phyloP scores from a whole-genome alignment of 2,113 vertebrate genomes.

The Pseudolaguvia tuberculata region DNA sequence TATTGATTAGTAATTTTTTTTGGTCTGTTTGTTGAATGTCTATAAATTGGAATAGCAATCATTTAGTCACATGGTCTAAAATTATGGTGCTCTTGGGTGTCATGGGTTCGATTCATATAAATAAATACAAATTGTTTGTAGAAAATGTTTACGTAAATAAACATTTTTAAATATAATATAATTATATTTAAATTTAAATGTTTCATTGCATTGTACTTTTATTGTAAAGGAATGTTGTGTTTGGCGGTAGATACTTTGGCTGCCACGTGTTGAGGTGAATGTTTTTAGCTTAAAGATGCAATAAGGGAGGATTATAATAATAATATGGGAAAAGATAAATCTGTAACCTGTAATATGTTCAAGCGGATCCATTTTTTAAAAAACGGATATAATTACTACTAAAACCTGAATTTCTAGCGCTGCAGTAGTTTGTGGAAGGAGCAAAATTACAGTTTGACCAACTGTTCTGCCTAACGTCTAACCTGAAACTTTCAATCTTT shows the following conservation, averaged over 20 bases:
- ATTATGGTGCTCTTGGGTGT: too few species aligned
- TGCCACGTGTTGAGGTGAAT: neutral
- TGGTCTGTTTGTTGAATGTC: too few species aligned
- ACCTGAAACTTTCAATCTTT: neutral
- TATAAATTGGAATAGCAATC: too few species aligned
- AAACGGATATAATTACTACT: slow-evolving; percentile 1
- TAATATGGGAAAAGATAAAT: neutral
- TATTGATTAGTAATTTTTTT: too few species aligned
- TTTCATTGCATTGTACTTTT: neutral
- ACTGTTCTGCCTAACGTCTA: neutral
- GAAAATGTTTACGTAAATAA: too few species aligned
- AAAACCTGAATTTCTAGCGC: slow-evolving; percentile 18
- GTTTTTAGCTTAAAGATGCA: neutral
- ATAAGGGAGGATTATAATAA: slow-evolving; percentile 4
- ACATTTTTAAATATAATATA: too few species aligned
- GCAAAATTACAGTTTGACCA: slow-evolving; percentile 22
- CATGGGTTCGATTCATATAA: too few species aligned
- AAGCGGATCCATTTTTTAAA: neutral
- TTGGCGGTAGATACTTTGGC: neutral
- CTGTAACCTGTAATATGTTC: slow-evolving; percentile 26
- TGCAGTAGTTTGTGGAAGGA: slow-evolving; percentile 2
- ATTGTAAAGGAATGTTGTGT: neutral
- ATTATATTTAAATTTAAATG: too few species aligned
- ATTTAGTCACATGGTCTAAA: too few species aligned
- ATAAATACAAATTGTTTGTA: too few species aligned